Base-by-base conservation (phyloP, 2,113 vertebrate genomes). In the Zeus faber region DNA sequence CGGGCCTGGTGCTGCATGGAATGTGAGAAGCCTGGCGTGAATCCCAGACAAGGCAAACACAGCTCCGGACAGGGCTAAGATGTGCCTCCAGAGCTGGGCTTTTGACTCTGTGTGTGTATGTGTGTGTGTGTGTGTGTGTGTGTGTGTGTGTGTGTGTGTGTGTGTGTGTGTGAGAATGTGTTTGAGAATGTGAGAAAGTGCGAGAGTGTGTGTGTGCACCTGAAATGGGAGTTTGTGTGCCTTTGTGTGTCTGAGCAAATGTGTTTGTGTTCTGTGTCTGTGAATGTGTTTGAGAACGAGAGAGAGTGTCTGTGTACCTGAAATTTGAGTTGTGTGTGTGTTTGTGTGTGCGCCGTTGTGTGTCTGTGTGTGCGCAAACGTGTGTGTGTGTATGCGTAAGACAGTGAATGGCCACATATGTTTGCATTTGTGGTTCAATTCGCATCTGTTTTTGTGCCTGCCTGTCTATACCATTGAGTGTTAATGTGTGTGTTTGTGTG, bases 11-110 rank as follows among this genome's bases (percentile, higher is more conserved):
- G 77, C 54, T 67, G 58, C 50, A 13, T 37, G 71, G 71, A 81
- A 81, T 69, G 73, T 76, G 73, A 80, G 79, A 80, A 66, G 54
- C 29, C 57, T 85, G 79, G 80, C 77, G 9, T 17, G 4, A 21
- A 45, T 60, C 79, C 77, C 74, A 51, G 67, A 54, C 62, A 11
- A 58, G 20, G 40, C 62, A 70, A 67, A 72, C 67, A 75, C 33
- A 31, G 40, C 29, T 54, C 76, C 69, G 68, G 54, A 67, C 37
- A 60, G 24, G 55, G 65, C 72, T 76, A 52, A n/a, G 73, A 69
- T 8, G 25, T 21, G 22, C 23, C 33, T 10, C 31, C 31, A 33
- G 13, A 2, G 2, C 31, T 11, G 13, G 31, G 27, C 8, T 4
- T 8, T 8, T 29, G 27, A 3, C 3, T 43, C 6, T 43, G 43